Conservation (phyloP, 2,113 vertebrate species). For the Rhinolophus ferrumequinum region DNA sequence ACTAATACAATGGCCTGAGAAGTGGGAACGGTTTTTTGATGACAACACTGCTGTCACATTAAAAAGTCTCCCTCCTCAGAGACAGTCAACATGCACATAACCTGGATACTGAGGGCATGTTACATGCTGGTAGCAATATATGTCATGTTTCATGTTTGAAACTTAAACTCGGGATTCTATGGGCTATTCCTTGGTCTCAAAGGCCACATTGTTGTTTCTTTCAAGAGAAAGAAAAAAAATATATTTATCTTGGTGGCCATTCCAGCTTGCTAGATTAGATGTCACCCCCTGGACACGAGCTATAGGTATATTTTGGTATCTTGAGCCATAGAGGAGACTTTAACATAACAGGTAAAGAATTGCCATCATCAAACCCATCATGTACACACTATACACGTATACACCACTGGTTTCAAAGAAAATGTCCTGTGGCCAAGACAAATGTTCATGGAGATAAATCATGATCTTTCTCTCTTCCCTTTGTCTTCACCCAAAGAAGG, state of each 20-base stretch:
- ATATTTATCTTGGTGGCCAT: background rate
- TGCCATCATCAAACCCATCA: background rate
- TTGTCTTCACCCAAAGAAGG: background rate
- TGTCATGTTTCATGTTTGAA: background rate
- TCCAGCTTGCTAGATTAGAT: background rate
- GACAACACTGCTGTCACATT: background rate
- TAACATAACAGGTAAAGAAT: background rate
- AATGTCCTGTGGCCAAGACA: background rate
- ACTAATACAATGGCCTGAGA: background rate
- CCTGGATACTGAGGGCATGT: fast-evolving
- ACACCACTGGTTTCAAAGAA: background rate
- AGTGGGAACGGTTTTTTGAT: background rate
- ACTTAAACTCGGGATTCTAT: background rate
- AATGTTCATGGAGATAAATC: background rate
- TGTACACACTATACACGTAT: background rate
- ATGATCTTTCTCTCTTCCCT: background rate
- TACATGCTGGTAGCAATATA: background rate
- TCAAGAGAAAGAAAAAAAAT: background rate
- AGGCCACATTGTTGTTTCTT: background rate
- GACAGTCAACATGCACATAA: fast-evolving
- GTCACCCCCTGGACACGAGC: background rate
- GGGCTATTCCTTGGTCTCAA: background rate
- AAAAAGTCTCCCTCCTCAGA: background rate
- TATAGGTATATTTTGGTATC: background rate
- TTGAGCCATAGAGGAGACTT: background rate